Evolutionary conservation across 2,888 invertebrate genomes (phyloP).

Genomic region (Nephrocerus scutellatus): DNA sequence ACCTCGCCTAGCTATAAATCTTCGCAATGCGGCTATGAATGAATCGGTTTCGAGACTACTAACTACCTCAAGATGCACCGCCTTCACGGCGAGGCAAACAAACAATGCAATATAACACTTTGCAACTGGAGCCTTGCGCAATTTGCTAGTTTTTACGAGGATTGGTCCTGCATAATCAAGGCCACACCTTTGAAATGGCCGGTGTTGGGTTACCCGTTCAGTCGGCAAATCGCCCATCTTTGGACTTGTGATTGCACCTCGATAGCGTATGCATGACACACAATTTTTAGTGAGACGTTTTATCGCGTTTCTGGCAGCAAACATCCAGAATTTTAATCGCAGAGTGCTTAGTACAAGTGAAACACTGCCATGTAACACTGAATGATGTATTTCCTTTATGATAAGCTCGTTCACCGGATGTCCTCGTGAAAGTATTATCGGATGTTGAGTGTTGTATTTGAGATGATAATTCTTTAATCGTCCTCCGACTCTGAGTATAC

Average conservation of each 20-base stretch:
- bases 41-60: conserved; percentile 1
- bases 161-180: not conserved
- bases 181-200: not conserved
- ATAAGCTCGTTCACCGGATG: not conserved
- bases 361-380: conserved; percentile 3
- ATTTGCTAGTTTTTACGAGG: not conserved
- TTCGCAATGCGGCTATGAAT: conserved; percentile 5
- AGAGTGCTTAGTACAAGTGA: conserved; percentile 2
- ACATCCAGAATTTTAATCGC: conserved; percentile 11
- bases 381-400: too few species aligned
- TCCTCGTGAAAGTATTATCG: conserved; percentile 1
- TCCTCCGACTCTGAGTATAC: too few species aligned
- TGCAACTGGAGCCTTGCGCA: not conserved
- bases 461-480: not conserved
- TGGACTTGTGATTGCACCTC: not conserved
- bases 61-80: conserved; percentile 4
- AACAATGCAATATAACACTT: too few species aligned
- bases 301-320: not conserved
- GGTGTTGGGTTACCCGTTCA: not conserved
- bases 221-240: conserved; percentile 1
- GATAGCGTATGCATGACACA: not conserved
- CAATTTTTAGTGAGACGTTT: conserved; percentile 1
- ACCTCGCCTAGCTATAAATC: conserved; percentile 5
- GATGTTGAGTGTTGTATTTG: not conserved
- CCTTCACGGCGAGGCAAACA: too few species aligned